phyloP scores from a whole-genome alignment of 1,140 invertebrate genomes.

The Brachionus rotundiformis region DNA sequence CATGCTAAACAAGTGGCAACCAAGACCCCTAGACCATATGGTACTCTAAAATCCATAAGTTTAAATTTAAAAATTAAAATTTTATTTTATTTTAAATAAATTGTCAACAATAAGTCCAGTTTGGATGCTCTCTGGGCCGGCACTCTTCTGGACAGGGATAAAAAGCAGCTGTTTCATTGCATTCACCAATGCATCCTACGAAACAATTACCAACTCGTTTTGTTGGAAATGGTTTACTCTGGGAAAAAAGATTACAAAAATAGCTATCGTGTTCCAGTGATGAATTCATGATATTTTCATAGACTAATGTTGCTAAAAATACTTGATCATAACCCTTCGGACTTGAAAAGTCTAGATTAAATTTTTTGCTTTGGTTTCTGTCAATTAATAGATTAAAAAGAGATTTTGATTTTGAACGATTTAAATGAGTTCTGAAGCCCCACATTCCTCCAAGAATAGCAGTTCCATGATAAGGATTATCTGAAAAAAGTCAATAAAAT shows the following conservation, averaged over 20 bases:
- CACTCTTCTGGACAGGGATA: conserved; percentile 2
- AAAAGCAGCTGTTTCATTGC: conserved; percentile 3
- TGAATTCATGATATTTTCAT: not conserved
- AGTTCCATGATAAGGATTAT: conserved; percentile 26
- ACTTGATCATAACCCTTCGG: conserved; percentile 13
- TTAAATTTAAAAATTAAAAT: not conserved
- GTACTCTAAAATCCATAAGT: not conserved
- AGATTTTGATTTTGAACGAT: not conserved
- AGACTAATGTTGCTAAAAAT: not conserved
- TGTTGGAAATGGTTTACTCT: not conserved
- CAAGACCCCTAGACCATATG: not conserved
- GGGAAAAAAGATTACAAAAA: not conserved
- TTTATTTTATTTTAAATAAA: not conserved
- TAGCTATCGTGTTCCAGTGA: conserved; percentile 23
- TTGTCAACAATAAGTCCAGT: conserved; percentile 36
- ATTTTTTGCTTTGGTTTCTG: not conserved
- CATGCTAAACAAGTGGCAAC: not conserved
- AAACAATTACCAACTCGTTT: conserved; percentile 31
- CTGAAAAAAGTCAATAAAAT: too few species aligned
- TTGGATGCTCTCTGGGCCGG: not conserved
- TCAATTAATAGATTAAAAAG: not conserved
- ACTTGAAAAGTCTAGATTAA: not conserved
- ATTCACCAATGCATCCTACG: not conserved
- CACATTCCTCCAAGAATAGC: conserved; percentile 44
- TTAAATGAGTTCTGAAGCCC: not conserved